These are phyloP conservation scores for Holotrichia oblita DNA, from an alignment of 1,140 invertebrate species.

Conservation along the genomic window DNA sequence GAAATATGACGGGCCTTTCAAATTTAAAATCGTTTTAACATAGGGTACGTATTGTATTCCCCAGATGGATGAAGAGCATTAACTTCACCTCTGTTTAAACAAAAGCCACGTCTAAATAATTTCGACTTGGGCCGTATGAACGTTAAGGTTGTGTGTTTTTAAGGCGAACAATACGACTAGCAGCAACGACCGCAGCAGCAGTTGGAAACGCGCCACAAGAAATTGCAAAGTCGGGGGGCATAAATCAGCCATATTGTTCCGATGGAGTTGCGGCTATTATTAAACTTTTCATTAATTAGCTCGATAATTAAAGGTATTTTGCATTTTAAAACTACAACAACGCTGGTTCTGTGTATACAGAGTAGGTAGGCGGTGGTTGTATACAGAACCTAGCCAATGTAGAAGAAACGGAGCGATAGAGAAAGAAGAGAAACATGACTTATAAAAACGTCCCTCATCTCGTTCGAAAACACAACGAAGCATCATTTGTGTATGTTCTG, in stretches of 20 bases:
- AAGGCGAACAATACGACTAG: constrained; percentile 24
- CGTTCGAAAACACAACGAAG: too few species aligned
- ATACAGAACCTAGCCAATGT: not conserved
- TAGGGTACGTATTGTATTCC: constrained; percentile 24
- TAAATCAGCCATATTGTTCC: constrained; percentile 39
- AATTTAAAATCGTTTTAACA: too few species aligned
- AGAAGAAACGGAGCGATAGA: constrained; percentile 28
- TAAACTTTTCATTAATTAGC: constrained; percentile 50
- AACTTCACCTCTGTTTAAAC: constrained; percentile 7
- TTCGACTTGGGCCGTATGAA: not conserved
- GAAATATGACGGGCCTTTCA: too few species aligned
- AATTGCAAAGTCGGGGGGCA: constrained; percentile 35
- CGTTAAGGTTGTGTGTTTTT: constrained; percentile 19
- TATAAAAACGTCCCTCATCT: too few species aligned
- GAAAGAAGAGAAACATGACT: constrained; percentile 2
- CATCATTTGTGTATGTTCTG: constrained; percentile 22
- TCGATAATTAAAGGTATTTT: constrained; percentile 49
- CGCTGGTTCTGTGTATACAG: not conserved
- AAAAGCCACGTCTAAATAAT: constrained; percentile 29
- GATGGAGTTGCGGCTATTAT: constrained; percentile 43
- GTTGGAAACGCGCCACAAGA: constrained; percentile 24
- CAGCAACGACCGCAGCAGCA: constrained; percentile 4
- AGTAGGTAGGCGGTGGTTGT: not conserved
- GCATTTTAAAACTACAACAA: constrained; percentile 46
- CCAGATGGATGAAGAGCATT: constrained; percentile 8